Evolutionary conservation across 2,113 vertebrate genomes (phyloP).

Genomic region (Actenoides hombroni): DNA sequence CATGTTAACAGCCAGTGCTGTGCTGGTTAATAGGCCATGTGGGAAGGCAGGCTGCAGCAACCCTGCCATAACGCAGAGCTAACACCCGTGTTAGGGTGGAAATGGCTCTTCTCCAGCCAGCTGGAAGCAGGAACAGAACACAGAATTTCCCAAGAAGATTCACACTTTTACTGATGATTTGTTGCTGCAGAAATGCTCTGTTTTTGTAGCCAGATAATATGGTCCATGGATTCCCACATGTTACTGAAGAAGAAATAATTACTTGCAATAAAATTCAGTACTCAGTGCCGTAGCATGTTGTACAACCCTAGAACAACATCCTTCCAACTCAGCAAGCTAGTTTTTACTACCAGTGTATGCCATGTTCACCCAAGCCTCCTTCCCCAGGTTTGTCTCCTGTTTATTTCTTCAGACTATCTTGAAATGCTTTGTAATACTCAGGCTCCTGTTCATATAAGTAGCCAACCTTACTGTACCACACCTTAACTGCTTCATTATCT

Average conservation of each 20-base stretch:
- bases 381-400: background rate
- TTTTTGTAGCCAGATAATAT: background rate
- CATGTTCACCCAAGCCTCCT: background rate
- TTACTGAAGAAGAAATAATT: background rate
- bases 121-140: background rate
- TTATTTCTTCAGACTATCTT: background rate
- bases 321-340: background rate
- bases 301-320: background rate
- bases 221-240: background rate
- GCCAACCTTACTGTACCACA: background rate
- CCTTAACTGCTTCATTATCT: background rate
- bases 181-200: background rate
- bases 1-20: background rate
- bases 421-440: background rate
- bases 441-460: background rate
- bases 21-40: fast-evolving
- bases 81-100: background rate
- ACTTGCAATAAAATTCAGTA: background rate
- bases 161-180: background rate
- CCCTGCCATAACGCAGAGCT: background rate
- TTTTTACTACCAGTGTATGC: background rate
- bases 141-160: background rate
- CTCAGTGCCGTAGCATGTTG: background rate
- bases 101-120: background rate
- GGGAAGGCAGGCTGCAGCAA: background rate